Evolutionary conservation across 2,797 vertebrate genomes (phyloP), one percentile per base, ranked within the genome.

Genomic region (Cirrhinus molitorella): DNA sequence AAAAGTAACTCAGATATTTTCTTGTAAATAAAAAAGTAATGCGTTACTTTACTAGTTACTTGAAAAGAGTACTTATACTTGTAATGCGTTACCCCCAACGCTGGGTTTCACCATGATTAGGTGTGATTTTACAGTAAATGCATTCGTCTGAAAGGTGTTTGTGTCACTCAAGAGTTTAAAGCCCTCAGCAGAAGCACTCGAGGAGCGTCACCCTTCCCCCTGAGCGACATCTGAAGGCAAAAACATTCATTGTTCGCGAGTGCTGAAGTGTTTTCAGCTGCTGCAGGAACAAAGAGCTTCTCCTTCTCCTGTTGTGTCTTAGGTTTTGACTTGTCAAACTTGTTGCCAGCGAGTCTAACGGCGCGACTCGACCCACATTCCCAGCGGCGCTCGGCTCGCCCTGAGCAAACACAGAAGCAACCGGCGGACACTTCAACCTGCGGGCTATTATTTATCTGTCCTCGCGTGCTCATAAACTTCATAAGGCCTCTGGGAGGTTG

Each of bases 261-360:
- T 31, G 61, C 61, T 63, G 25, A 63, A 67, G 79, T 86, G 89
- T 78, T 81, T 72, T 71, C 86, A 90, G 89, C 88, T 90, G 85
- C 74, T 80, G 82, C 83, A 86, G 83, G 88, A 83, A 84, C 87
- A 79, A 28, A 71, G 74, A 87, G 80, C 57, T 88, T 71, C 49
- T 53, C 61, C 82, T 81, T 85, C 85, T 75, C 85, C 83, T 76
- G 49, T 70, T 43, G 31, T 49, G 80, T 84, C 68, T 80, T 81
- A 49, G 40, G 68, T 84, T 65, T 40, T 83, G 87, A 61, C 74
- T 78, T 80, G 88, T 89, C 81, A 79, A 86, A 90, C 85, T 85
- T 45, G 88, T 71, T 84, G 80, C 79, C 85, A 74, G 80, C 23
- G 80, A 87, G 85, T 88, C 89, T 90, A 21, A 72, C 67, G 63